Evolutionary conservation across 2,888 invertebrate genomes (phyloP).

Genomic region (Dicycla oo): DNA sequence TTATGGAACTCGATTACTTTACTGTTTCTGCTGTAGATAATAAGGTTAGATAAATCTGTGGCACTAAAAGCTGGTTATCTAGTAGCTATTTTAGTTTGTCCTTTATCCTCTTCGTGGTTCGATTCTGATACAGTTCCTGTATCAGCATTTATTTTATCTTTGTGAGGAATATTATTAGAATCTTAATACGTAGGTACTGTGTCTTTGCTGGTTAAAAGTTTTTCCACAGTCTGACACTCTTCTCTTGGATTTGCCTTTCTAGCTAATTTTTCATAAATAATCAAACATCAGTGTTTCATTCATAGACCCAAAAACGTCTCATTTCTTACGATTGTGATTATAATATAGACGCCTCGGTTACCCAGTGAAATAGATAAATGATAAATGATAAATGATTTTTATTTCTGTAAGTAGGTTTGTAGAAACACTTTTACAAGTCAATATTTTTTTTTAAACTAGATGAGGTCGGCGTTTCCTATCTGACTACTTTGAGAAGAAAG

Average conservation of each 20-base stretch:
- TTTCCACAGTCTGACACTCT: not conserved
- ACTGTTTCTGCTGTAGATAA: slow-evolving; percentile 29
- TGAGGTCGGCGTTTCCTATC: too few species aligned
- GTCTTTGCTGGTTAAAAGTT: not conserved
- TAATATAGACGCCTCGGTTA: not conserved
- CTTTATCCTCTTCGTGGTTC: not conserved
- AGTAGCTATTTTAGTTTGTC: not conserved
- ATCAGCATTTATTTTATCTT: not conserved
- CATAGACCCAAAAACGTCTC: too few species aligned
- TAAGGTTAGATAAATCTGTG: slow-evolving; percentile 21
- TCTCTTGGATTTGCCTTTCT: not conserved
- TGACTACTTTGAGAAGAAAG: too few species aligned
- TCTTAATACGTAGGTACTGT: not conserved
- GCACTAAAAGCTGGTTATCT: slow-evolving; percentile 23
- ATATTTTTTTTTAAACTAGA: too few species aligned
- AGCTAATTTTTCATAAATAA: not conserved
- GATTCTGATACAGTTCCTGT: slow-evolving; percentile 7
- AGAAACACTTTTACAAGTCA: too few species aligned
- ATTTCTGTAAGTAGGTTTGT: too few species aligned
- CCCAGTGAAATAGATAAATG: slow-evolving; percentile 14
- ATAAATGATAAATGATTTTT: too few species aligned
- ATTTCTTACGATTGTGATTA: not conserved
- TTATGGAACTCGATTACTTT: slow-evolving; percentile 42
- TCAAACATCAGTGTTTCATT: not conserved
- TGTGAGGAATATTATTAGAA: not conserved